Evolutionary conservation across 2,888 invertebrate species (phyloP), one percentile per base, ranked within the genome.

Genomic region (Drosophila vallismaia): DNA sequence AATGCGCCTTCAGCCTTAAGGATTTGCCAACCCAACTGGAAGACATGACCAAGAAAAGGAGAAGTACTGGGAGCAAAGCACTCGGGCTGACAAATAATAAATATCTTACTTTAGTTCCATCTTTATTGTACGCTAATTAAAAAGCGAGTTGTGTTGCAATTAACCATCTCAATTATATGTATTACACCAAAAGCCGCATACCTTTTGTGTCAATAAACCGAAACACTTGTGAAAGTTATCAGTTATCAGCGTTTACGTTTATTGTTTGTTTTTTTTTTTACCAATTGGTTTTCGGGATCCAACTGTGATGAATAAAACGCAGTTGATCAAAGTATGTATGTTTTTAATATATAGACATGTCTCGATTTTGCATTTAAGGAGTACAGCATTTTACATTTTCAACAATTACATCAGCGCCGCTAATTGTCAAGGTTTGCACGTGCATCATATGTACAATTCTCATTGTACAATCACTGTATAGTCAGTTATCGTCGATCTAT

Each of bases 351-450:
- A 77, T 80, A 52, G 80, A 68, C 54, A 69, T 75, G 51, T 79
- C 62, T 79, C 56, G 64, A 75, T 75, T 55, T 71, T 74, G 80
- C 76, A 77, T 58, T 81, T 83, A 82, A 80, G 86, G 81, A 86
- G 71, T 86, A 77, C 81, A 82, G 78, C 81, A 82, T 84, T 77
- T 79, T 86, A 82, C 63, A 82, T 46, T 55, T 78, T 68, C 79
- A 82, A 83, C 81, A 83, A 67, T 74, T 77, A 71, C 58, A 77
- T 70, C 72, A 76, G 75, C 75, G 70, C 77, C 50, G 76, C 84
- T 68, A 72, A 72, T 74, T 76, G 74, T 77, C 69, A 64, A 63
- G 75, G 63, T 54, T 71, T 69, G 38, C 19, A 19, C 19, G 19
- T 19, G 19, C 66, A 82, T 83, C 71, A 53, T 83, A 86, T 76